Base-by-base conservation (phyloP, 53 echinoderm and acorn worm genomes). In the Patiria pectinifera region DNA sequence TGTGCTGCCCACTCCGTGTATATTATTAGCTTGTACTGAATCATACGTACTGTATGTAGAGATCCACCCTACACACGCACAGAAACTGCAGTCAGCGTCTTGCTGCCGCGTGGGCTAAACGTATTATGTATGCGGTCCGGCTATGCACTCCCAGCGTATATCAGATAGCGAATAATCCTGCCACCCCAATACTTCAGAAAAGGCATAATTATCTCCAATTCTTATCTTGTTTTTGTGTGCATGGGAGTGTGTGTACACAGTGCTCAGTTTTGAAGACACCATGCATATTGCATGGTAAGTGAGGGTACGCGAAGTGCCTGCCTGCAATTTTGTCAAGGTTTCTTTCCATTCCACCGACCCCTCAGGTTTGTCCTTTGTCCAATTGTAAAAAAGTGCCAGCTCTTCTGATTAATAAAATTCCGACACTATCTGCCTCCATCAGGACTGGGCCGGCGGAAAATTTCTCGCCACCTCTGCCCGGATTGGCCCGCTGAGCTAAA, bases 161-260 rank as follows among this genome's bases (percentile, higher is more conserved):
- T 46, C 59, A 87, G 45, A 77, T 59, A 78, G 88, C 44, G 63
- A 88, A 77, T 78, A 88, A 88, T 77, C 61, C 59, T 19, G 60
- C 78, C 61, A 61, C 45, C 78, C 77, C 61, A 72, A 87, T 69
- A 71, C 22, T 87, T 76, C 76, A 87, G 58, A 87, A 86, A 87
- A 75, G 59, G 47, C 47, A 70, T 25, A 78, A 78, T 88, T 76
- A 88, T 78, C 78, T 88, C 78, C 14, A 78, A 78, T 43, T 76
- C 88, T 88, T 88, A 88, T 88, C 88, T 23, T 26, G 18, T 78
- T 19, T 76, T 74, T 86, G 66, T 66, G 66, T 66, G 19, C 66
- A 66, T 66, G 15, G 4, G 9, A 23, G 5, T 82, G 22, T 87
- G 75, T 88, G 88, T 62, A 74, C 2, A 82, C 59, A 53, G 59